These are phyloP conservation scores for Diplodus puntazzo DNA, from an alignment of 2,797 vertebrate genomes.

Conservation along the genomic window DNA sequence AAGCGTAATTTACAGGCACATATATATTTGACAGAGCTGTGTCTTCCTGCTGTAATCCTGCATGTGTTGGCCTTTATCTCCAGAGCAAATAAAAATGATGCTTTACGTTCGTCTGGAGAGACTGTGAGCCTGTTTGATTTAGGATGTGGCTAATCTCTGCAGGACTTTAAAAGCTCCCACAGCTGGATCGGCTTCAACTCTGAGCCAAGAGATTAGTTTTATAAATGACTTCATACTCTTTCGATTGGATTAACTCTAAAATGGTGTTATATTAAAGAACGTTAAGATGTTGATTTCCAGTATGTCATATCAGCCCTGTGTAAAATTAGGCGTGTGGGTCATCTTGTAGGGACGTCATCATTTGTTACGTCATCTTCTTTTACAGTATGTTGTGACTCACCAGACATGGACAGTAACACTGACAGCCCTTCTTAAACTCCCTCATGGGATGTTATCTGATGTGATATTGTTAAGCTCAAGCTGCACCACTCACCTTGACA, in stretches of 20 bases:
- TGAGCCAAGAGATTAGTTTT: constrained; percentile 7
- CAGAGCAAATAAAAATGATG: constrained; percentile 56
- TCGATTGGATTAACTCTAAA: constrained; percentile 3
- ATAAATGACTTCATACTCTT: neutral
- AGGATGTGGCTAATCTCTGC: constrained; percentile 58
- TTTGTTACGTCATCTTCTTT: neutral
- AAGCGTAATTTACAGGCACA: constrained; percentile 50
- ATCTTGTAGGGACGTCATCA: neutral
- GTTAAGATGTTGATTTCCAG: neutral
- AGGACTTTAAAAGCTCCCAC: constrained; percentile 24
- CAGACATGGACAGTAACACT: neutral
- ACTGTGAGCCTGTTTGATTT: constrained; percentile 72
- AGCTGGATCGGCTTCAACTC: constrained; percentile 3
- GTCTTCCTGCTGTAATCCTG: constrained; percentile 68
- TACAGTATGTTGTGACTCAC: neutral
- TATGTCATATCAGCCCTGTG: neutral
- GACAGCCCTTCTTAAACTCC: neutral
- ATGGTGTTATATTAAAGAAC: neutral
- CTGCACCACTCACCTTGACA: neutral
- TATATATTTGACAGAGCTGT: constrained; percentile 51
- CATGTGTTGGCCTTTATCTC: constrained; percentile 47
- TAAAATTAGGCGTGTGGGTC: neutral
- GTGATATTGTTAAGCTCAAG: neutral
- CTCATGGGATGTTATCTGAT: constrained; percentile 10
- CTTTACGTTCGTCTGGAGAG: constrained; percentile 46